Evolutionary conservation across 2,888 invertebrate genomes (phyloP), one percentile per base, ranked within the genome.

Genomic region (Zhuqinia jingwanae): DNA sequence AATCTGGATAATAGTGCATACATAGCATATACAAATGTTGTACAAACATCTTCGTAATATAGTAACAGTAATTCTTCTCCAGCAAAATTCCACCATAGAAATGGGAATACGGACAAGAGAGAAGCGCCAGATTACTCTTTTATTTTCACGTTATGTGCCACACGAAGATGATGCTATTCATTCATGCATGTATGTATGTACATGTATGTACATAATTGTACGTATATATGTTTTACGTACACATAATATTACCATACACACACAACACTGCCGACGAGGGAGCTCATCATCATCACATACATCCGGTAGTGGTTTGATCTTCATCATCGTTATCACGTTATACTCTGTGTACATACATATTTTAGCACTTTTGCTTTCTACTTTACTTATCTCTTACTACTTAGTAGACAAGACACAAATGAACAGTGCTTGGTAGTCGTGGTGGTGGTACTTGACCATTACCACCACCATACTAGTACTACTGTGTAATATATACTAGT

Each of bases 281-380:
- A 80, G 56, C 68, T 80, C 80, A 80, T 80, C 80, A 78, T 47
- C 56, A 63, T 78, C 78, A 45, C 68, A 68, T 70, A 68, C 80
- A 80, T 80, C 80, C 80, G 80, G 80, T 70, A 22, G 70, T 68
- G 45, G 68, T 68, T 36, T 68, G 68, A 79, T 79, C 47, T 47
- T 42, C 56, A 63, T 79, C 53, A 65, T 68, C 68, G 68, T 68
- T 68, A 36, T 68, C 68, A 20, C 42, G 68, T 63, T 63, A 17
- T 17, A 17, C 53, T 36, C 3, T 58, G 25, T 58, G 17, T 65
- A 65, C n/a, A 13, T 20, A 58, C 15, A 10, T 58, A 20, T 36
- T 36, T 36, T 68, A 42, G 42, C n/a, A 36, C 68, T 68, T 68
- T 68, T 68, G 17, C 63, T 45, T 68, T 68, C 22, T n/a, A 42